A percentile compares a stretch with the other conserved stretches of the same genome.
Conservation (phyloP, 1,140 invertebrate genomes). For the Drosophila suzukii region DNA sequence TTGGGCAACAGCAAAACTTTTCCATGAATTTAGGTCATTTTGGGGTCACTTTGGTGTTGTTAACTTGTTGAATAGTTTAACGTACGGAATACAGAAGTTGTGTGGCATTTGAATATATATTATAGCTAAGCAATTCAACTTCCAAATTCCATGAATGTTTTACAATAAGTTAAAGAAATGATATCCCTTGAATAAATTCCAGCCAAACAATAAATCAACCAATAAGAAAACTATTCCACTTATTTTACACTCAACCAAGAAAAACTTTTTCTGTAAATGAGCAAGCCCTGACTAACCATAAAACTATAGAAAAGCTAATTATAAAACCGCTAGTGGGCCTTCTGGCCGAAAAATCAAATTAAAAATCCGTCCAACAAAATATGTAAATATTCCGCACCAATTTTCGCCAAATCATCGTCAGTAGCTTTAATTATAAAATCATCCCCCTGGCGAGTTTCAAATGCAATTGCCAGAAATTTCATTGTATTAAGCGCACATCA, state of each 20-base stretch:
- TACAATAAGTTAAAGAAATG: background rate
- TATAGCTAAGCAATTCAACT: background rate
- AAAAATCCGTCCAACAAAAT: constrained; percentile 26
- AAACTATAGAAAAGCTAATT: constrained; percentile 3
- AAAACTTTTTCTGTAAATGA: constrained; percentile 24
- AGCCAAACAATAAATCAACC: background rate
- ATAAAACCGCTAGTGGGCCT: constrained; percentile 2
- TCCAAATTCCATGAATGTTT: background rate
- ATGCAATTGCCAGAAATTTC: constrained; percentile 71
- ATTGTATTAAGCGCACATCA: constrained; percentile 50
- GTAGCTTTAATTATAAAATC: constrained; percentile 46
- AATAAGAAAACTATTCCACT: background rate
- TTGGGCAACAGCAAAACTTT: constrained; percentile 33
- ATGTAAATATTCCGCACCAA: constrained; percentile 24
- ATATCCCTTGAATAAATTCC: background rate
- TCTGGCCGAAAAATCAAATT: constrained; percentile 11
- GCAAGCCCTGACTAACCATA: background rate
- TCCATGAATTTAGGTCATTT: constrained; percentile 57
- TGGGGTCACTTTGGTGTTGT: constrained; percentile 29
- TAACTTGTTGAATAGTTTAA: constrained; percentile 33
- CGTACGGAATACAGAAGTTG: constrained; percentile 24
- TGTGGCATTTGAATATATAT: background rate
- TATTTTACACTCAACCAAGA: background rate
- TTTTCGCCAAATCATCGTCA: constrained; percentile 35
- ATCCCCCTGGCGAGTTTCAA: constrained; percentile 50